These are phyloP conservation scores for Gasterosteus nipponicus DNA, from an alignment of 2,113 vertebrate genomes.

Conservation along the genomic window DNA sequence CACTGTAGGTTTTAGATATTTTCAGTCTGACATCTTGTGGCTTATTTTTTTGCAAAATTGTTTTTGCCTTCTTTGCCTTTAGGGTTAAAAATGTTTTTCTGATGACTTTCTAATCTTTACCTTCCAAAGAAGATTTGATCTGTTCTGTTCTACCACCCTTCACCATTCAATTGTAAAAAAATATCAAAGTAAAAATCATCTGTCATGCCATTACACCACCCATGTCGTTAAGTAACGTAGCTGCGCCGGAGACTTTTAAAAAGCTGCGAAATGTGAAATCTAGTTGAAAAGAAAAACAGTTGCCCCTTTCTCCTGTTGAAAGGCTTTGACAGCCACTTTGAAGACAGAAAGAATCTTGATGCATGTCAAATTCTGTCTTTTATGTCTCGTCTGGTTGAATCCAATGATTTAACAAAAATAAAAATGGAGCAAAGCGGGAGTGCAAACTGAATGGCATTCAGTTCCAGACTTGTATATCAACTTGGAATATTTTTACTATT, in stretches of 20 bases:
- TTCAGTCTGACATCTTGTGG: not conserved
- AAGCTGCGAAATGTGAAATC: constrained; percentile 25
- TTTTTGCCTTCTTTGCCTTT: not conserved
- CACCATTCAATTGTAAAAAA: constrained; percentile 14
- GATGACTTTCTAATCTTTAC: not conserved
- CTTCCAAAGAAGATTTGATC: not conserved
- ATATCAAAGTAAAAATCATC: constrained; percentile 9
- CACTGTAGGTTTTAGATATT: not conserved
- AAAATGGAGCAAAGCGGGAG: not conserved
- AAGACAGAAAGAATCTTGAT: constrained; percentile 28
- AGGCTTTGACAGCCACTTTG: constrained; percentile 40
- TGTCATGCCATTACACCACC: constrained; percentile 2
- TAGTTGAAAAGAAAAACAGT: not conserved
- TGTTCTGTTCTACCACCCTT: not conserved
- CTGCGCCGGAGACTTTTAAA: constrained; percentile 19
- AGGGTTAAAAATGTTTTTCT: not conserved
- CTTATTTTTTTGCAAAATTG: too few species aligned
- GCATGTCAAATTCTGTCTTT: constrained; percentile 49
- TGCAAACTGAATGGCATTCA: constrained; percentile 25
- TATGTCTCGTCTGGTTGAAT: constrained; percentile 32
- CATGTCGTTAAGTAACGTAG: constrained; percentile 6
- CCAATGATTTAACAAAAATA: constrained; percentile 21
- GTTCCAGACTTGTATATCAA: constrained; percentile 24
- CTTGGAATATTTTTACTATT: constrained; percentile 9
- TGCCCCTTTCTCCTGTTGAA: constrained; percentile 20